phyloP scores from a whole-genome alignment of 2,888 invertebrate genomes.

The Deilephila porcellus region DNA sequence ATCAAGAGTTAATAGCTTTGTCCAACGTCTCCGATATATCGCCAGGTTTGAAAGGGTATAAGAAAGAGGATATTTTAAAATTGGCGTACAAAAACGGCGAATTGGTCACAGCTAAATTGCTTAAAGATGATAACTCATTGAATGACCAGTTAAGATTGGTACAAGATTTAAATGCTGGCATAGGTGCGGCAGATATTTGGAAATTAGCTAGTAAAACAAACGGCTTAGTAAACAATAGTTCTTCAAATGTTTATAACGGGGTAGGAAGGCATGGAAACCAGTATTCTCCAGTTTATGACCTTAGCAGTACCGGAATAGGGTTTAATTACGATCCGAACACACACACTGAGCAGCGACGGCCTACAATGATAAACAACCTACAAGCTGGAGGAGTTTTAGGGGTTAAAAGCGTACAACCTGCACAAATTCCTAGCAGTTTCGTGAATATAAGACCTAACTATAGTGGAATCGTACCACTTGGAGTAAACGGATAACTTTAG shows the following conservation, averaged over 20 bases:
- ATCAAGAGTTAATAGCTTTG: slow-evolving; percentile 53
- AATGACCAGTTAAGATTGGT: slow-evolving; percentile 48
- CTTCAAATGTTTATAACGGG: not conserved
- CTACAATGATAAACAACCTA: not conserved
- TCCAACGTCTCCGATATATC: slow-evolving; percentile 58
- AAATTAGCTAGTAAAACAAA: slow-evolving; percentile 38
- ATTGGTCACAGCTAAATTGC: slow-evolving; percentile 60
- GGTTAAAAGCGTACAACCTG: not conserved
- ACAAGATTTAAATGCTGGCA: slow-evolving; percentile 49
- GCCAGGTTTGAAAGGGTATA: slow-evolving; percentile 52
- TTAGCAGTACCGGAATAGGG: slow-evolving; percentile 3
- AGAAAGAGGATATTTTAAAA: slow-evolving; percentile 55
- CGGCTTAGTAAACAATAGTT: not conserved
- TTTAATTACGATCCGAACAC: not conserved
- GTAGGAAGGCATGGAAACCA: not conserved
- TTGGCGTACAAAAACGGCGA: slow-evolving; percentile 55
- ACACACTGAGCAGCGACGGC: not conserved
- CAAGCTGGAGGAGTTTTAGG: not conserved
- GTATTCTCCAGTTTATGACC: not conserved
- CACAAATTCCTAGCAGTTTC: too few species aligned
- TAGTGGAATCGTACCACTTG: too few species aligned
- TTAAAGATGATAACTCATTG: slow-evolving; percentile 43
- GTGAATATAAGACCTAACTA: too few species aligned
- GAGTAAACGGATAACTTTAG: too few species aligned
- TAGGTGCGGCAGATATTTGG: slow-evolving; percentile 45